These are phyloP conservation scores for Carapus acus DNA, from an alignment of 2,797 vertebrate species.

Conservation along the genomic window DNA sequence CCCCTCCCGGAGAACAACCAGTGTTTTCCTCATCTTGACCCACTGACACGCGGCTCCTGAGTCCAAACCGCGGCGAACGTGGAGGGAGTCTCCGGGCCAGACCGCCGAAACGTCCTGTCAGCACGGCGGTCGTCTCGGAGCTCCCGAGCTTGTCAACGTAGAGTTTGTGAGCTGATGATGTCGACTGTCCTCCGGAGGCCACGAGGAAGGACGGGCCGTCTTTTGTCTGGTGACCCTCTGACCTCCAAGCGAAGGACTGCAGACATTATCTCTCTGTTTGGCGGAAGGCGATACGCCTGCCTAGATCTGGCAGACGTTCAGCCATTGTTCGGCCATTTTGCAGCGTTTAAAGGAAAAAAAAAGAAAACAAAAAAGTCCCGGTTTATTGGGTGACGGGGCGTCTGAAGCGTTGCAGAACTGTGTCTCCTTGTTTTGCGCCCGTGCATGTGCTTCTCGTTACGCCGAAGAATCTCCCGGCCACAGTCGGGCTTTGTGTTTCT, in stretches of 20 bases:
- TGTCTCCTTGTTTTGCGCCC: neutral
- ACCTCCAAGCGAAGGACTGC: slow-evolving; percentile 10
- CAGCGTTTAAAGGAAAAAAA: slow-evolving; percentile 12
- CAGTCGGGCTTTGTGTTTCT: slow-evolving; percentile 10
- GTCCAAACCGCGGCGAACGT: slow-evolving; percentile 27
- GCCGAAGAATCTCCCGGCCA: slow-evolving; percentile 2
- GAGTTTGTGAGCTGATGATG: slow-evolving; percentile 31
- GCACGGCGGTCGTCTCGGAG: slow-evolving; percentile 33
- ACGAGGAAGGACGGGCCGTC: slow-evolving; percentile 24
- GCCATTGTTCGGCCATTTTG: neutral
- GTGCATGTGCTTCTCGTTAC: slow-evolving; percentile 1
- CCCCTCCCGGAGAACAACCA: slow-evolving; percentile 58
- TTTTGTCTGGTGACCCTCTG: slow-evolving; percentile 32
- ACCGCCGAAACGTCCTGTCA: slow-evolving; percentile 54
- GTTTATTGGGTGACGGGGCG: no score
- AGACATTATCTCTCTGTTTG: slow-evolving; percentile 6
- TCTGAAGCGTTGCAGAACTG: slow-evolving; percentile 3
- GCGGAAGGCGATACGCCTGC: neutral
- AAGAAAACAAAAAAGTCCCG: neutral
- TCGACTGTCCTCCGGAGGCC: slow-evolving; percentile 19
- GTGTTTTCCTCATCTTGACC: slow-evolving; percentile 62
- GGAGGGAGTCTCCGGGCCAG: slow-evolving; percentile 34
- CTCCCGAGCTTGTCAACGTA: slow-evolving; percentile 53
- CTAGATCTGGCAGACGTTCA: slow-evolving; percentile 9
- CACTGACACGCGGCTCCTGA: slow-evolving; percentile 46